phyloP scores from a whole-genome alignment of 2,888 invertebrate genomes.

The Ctenicera cuprea region DNA sequence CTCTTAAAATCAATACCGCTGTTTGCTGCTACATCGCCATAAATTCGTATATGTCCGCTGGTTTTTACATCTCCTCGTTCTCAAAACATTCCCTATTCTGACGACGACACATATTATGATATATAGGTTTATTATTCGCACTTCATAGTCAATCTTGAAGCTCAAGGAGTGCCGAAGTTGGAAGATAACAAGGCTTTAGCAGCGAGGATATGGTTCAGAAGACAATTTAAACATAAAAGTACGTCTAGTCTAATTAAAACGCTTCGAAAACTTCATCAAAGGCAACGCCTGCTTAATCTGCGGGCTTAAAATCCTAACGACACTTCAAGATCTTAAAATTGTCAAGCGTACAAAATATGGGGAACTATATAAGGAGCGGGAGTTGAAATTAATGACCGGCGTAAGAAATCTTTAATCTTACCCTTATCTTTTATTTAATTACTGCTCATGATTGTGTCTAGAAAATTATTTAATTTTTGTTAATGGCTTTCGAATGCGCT shows the following conservation, averaged over 20 bases:
- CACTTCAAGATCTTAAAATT: slow-evolving; percentile 15
- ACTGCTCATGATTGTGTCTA: neutral
- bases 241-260: slow-evolving; percentile 17
- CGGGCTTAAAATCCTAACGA: slow-evolving; percentile 3
- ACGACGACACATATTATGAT: slow-evolving; percentile 12
- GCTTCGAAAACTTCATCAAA: slow-evolving; percentile 24
- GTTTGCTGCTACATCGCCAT: slow-evolving; percentile 8
- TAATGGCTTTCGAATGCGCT: no score
- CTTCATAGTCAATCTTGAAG: slow-evolving; percentile 1
- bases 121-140: slow-evolving; percentile 22
- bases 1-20: slow-evolving; percentile 31
- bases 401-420: neutral
- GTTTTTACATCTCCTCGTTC: slow-evolving; percentile 7
- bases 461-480: no score
- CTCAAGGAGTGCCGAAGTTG: neutral
- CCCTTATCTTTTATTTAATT: neutral
- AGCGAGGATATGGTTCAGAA: neutral
- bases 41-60: slow-evolving; percentile 10
- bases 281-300: slow-evolving; percentile 17
- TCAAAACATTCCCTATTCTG: neutral
- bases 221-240: slow-evolving; percentile 12
- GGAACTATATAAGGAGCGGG: neutral
- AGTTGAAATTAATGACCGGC: neutral
- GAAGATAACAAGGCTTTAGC: neutral
- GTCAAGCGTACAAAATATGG: slow-evolving; percentile 1